These are phyloP conservation scores for Halichoeres trimaculatus DNA, from an alignment of 2,113 vertebrate species.

Conservation along the genomic window DNA sequence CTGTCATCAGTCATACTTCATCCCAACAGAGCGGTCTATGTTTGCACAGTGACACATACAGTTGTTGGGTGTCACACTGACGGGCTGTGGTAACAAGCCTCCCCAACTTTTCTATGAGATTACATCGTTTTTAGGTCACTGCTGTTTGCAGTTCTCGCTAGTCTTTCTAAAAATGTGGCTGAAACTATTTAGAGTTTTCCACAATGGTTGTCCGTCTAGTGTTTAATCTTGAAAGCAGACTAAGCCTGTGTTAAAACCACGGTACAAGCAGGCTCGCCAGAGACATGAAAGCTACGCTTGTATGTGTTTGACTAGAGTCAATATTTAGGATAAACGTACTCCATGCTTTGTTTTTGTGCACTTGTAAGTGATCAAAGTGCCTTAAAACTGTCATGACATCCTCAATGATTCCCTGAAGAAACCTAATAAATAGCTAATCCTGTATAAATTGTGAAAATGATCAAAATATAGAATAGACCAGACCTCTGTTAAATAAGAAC, in stretches of 20 bases:
- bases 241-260: conserved; percentile 3
- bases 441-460: too few relatives aligned
- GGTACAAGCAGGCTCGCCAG: background rate
- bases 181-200: background rate
- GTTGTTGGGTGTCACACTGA: background rate
- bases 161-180: too few relatives aligned
- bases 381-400: too few relatives aligned
- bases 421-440: too few relatives aligned
- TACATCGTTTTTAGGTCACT: background rate
- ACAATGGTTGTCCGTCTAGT: conserved; percentile 3
- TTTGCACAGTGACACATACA: conserved; percentile 3
- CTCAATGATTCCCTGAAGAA: too few relatives aligned
- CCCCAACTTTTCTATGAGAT: background rate
- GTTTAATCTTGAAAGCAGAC: background rate
- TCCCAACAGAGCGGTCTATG: background rate
- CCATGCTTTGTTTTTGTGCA: background rate
- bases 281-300: background rate
- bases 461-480: too few relatives aligned
- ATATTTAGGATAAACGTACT: background rate
- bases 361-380: too few relatives aligned
- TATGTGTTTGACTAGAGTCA: background rate
- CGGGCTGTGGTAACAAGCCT: background rate
- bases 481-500: too few relatives aligned
- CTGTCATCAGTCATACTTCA: conserved; percentile 5
- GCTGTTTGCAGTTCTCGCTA: background rate